Conservation (phyloP, 2,797 vertebrate species). For the Characodon lateralis region DNA sequence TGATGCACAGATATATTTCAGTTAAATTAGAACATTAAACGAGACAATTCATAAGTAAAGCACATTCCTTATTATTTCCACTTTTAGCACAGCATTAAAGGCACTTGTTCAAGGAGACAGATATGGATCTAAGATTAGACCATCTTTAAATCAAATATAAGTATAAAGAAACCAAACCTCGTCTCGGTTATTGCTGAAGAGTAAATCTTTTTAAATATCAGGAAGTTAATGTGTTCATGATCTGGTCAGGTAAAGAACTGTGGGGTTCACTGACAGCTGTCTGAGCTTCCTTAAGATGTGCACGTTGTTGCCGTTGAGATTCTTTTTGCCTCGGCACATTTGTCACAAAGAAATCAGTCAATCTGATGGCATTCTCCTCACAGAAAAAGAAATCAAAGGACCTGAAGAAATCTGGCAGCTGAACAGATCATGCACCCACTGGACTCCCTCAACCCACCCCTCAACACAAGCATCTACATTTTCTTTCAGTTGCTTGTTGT, state of each 20-base stretch:
- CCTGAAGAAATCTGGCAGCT: constrained; percentile 62
- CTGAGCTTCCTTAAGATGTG: constrained; percentile 9
- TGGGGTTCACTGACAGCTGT: constrained; percentile 6
- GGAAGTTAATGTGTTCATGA: constrained; percentile 25
- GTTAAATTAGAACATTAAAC: constrained; percentile 73
- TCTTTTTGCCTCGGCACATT: constrained; percentile 3
- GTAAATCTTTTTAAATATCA: constrained; percentile 9
- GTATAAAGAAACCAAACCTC: constrained; percentile 14
- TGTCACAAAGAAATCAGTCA: constrained; percentile 11
- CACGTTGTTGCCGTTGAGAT: constrained; percentile 47
- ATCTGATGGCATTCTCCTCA: not conserved
- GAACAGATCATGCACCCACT: constrained; percentile 68
- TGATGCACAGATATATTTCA: constrained; percentile 54
- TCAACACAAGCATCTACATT: constrained; percentile 68
- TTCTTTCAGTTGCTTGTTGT: constrained; percentile 78
- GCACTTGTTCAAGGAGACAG: constrained; percentile 25
- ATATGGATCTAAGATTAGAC: constrained; percentile 14
- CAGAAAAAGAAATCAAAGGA: constrained; percentile 40
- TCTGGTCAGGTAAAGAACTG: constrained; percentile 9
- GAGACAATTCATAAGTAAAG: constrained; percentile 60
- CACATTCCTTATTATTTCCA: constrained; percentile 35
- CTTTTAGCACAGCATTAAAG: constrained; percentile 34
- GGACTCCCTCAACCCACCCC: constrained; percentile 53
- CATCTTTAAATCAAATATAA: constrained; percentile 14
- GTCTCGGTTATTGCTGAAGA: constrained; percentile 13